These are phyloP conservation scores for Strigamia maritima DNA, from an alignment of 2,888 invertebrate genomes.

Conservation along the genomic window DNA sequence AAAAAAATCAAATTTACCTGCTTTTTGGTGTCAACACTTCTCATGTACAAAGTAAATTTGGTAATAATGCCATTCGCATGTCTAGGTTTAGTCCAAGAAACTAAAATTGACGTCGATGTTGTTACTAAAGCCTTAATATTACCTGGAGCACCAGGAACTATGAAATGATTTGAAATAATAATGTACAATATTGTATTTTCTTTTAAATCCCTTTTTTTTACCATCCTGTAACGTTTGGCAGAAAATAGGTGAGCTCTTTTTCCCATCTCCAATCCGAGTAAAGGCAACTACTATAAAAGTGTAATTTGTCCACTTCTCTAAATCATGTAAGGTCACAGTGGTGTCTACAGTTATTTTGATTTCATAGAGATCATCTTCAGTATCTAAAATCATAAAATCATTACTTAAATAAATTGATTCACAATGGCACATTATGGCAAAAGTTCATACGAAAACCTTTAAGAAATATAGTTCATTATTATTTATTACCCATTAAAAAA, in stretches of 20 bases:
- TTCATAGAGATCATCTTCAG: constrained; percentile 27
- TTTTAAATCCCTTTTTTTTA: constrained; percentile 41
- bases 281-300: constrained; percentile 53
- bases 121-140: constrained; percentile 42
- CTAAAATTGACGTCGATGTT: constrained; percentile 39
- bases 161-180: background rate
- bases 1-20: constrained; percentile 36
- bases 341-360: constrained; percentile 26
- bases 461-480: constrained; percentile 31
- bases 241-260: constrained; percentile 49
- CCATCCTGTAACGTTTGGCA: constrained; percentile 51
- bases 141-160: constrained; percentile 41
- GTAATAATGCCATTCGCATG: constrained; percentile 40
- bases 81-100: constrained; percentile 40
- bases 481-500: background rate
- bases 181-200: background rate
- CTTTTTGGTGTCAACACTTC: constrained; percentile 37
- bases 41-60: constrained; percentile 41
- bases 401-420: background rate
- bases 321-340: constrained; percentile 38
- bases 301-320: constrained; percentile 53
- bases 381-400: background rate
- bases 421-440: background rate
- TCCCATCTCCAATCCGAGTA: constrained; percentile 52
- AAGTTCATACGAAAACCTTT: constrained; percentile 43